These are phyloP conservation scores for Clusia tigrina DNA, from an alignment of 2,888 invertebrate species.

Conservation along the genomic window DNA sequence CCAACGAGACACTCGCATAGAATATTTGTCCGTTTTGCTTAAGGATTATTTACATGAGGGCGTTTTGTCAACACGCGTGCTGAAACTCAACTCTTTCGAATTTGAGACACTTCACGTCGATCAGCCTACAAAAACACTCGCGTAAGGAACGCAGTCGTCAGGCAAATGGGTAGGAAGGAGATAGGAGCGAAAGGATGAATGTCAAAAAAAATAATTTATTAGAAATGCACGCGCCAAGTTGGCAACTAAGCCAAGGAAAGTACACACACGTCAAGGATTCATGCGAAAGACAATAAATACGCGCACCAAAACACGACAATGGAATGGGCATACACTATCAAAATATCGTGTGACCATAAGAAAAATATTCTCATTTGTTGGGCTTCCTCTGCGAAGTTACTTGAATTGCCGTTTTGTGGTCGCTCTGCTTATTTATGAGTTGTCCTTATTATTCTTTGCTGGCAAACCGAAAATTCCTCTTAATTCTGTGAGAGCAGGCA, in stretches of 20 bases:
- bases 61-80: slow-evolving; percentile 27
- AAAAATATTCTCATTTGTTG: slow-evolving; percentile 1
- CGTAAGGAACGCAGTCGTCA: background rate
- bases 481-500: slow-evolving; percentile 11
- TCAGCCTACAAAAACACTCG: slow-evolving; percentile 23
- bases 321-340: background rate
- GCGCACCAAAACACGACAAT: background rate
- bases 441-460: background rate
- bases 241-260: background rate
- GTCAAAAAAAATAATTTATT: slow-evolving; percentile 35
- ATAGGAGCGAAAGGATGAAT: slow-evolving; percentile 20
- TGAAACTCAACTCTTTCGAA: slow-evolving; percentile 31
- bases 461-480: slow-evolving; percentile 3
- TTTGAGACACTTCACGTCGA: slow-evolving; percentile 33
- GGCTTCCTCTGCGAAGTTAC: background rate
- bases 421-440: background rate
- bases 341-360: background rate
- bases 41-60: slow-evolving; percentile 24
- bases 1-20: background rate
- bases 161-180: too few relatives aligned
- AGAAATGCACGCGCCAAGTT: slow-evolving; percentile 34
- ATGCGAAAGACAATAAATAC: background rate
- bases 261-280: background rate
- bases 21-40: background rate
- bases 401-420: slow-evolving; percentile 16